Evolutionary conservation across 2,113 vertebrate genomes (phyloP).

Genomic region (Varanus salvator): DNA sequence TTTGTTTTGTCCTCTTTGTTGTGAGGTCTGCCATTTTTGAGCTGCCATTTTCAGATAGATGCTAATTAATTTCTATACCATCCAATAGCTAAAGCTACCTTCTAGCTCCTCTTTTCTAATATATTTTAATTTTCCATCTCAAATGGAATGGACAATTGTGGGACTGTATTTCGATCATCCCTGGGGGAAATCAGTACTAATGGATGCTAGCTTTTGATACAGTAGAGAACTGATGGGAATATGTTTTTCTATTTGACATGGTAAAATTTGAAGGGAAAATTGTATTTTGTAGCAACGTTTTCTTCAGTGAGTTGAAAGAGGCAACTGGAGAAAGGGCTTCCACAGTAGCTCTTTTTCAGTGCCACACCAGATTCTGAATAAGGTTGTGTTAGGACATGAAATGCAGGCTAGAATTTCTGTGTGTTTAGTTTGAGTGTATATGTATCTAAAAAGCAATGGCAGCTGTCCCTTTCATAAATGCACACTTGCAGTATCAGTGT

Average conservation of each 20-base stretch:
- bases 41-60: neutral
- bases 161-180: neutral
- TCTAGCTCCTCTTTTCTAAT: neutral
- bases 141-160: neutral
- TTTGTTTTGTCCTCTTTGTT: neutral
- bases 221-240: neutral
- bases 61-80: no score
- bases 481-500: neutral
- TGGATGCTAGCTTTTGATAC: neutral
- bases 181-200: neutral
- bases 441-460: neutral
- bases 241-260: neutral
- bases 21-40: neutral
- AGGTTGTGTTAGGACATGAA: neutral
- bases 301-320: no score
- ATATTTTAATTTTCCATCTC: neutral
- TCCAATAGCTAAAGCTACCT: no score
- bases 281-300: neutral
- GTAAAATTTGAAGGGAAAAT: no score
- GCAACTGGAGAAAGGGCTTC: neutral
- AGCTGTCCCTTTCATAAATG: neutral
- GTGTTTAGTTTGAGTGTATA: neutral
- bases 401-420: neutral
- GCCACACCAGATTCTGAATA: neutral
- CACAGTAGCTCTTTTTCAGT: neutral